Conservation (phyloP, 1,140 invertebrate genomes). For the Nautilus pompilius region DNA sequence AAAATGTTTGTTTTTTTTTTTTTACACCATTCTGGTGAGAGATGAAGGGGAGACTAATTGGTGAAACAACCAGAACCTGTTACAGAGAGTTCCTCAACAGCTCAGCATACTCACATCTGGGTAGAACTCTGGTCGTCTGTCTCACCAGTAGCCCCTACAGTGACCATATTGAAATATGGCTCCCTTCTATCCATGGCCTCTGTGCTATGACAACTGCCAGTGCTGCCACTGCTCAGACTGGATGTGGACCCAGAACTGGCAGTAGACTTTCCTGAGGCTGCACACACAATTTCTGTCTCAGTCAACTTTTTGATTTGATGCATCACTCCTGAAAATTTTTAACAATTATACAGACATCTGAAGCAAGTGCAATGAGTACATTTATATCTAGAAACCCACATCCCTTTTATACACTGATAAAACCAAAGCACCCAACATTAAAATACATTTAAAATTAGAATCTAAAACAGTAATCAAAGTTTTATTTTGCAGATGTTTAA, state of each 20-base stretch:
- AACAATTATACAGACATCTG: too few relatives aligned
- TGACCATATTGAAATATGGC: constrained; percentile 6
- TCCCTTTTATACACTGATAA: too few relatives aligned
- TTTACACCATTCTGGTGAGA: too few relatives aligned
- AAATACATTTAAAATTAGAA: too few relatives aligned
- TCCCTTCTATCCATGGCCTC: constrained; percentile 20
- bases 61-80: too few relatives aligned
- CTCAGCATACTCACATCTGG: constrained; percentile 57
- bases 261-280: not conserved
- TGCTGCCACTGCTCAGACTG: constrained; percentile 27
- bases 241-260: constrained; percentile 16
- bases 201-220: constrained; percentile 22
- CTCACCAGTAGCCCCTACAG: constrained; percentile 14
- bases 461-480: too few relatives aligned
- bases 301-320: constrained; percentile 71
- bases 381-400: too few relatives aligned
- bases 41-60: too few relatives aligned
- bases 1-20: too few relatives aligned
- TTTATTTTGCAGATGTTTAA: too few relatives aligned
- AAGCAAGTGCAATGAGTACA: not conserved
- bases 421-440: too few relatives aligned
- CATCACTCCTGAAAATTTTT: constrained; percentile 75
- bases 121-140: constrained; percentile 49
- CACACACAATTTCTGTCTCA: constrained; percentile 59
- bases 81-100: too few relatives aligned